Evolutionary conservation across 1,140 invertebrate species (phyloP).

Genomic region (Artemia franciscana): DNA sequence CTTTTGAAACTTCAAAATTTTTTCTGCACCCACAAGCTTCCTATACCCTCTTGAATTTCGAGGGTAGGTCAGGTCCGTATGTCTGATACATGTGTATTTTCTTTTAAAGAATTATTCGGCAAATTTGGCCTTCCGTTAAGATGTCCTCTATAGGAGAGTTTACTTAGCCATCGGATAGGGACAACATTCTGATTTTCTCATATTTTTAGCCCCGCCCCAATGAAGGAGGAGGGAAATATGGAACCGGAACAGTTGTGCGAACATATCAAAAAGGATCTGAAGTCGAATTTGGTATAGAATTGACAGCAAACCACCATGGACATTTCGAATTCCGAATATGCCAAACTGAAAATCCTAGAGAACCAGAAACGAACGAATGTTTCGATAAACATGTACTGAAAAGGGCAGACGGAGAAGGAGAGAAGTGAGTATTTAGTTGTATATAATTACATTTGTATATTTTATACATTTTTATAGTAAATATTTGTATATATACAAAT

Average conservation of each 20-base stretch:
- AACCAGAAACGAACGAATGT: conserved; percentile 38
- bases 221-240: conserved; percentile 61
- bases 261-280: conserved; percentile 38
- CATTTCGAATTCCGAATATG: conserved; percentile 72
- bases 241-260: conserved; percentile 48
- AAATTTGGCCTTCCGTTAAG: not conserved
- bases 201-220: conserved; percentile 39
- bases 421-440: conserved; percentile 17
- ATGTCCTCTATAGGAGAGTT: not conserved
- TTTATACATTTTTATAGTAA: no score
- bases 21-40: no score
- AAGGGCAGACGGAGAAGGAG: conserved; percentile 22
- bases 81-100: no score
- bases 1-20: no score
- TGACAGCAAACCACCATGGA: conserved; percentile 36
- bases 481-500: no score
- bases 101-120: no score
- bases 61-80: no score
- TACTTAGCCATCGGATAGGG: not conserved
- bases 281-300: conserved; percentile 43
- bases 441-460: no score
- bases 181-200: conserved; percentile 7
- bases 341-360: conserved; percentile 28
- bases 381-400: conserved; percentile 42
- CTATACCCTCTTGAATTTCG: no score